phyloP scores from a whole-genome alignment of 2,113 vertebrate genomes.

The Martes martes region DNA sequence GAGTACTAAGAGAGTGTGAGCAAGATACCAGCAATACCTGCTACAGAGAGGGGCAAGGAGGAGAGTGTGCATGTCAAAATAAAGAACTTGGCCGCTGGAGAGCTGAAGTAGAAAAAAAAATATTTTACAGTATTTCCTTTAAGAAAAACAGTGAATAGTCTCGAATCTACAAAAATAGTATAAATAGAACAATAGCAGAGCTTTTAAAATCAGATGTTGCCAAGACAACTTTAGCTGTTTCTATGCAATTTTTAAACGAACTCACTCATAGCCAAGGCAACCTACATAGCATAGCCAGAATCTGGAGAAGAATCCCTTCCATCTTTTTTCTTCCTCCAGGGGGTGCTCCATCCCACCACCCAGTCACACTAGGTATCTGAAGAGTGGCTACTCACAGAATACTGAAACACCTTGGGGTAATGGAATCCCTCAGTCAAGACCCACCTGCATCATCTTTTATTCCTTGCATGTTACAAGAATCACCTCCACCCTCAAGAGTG shows the following conservation, averaged over 20 bases:
- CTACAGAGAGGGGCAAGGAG: neutral
- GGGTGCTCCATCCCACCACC: fast-evolving
- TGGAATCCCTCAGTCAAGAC: fast-evolving
- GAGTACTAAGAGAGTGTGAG: neutral
- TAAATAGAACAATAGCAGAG: neutral
- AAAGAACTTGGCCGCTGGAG: neutral
- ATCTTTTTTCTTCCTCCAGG: neutral
- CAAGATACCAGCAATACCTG: neutral
- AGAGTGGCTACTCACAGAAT: neutral
- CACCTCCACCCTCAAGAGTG: fast-evolving
- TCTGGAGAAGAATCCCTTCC: neutral
- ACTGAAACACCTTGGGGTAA: neutral
- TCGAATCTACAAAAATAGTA: neutral
- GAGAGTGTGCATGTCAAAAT: neutral
- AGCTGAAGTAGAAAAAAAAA: neutral
- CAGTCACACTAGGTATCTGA: neutral
- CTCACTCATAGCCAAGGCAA: neutral
- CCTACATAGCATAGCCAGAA: neutral
- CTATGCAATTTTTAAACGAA: neutral
- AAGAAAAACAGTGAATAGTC: neutral
- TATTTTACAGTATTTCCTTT: neutral
- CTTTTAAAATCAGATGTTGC: neutral
- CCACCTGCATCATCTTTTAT: neutral
- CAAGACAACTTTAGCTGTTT: neutral
- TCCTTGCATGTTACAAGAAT: neutral